A percentile compares a stretch with the other conserved stretches of the same genome.
Evolutionary conservation across 1,140 invertebrate genomes (phyloP).

Genomic region (Drosophila bocqueti): DNA sequence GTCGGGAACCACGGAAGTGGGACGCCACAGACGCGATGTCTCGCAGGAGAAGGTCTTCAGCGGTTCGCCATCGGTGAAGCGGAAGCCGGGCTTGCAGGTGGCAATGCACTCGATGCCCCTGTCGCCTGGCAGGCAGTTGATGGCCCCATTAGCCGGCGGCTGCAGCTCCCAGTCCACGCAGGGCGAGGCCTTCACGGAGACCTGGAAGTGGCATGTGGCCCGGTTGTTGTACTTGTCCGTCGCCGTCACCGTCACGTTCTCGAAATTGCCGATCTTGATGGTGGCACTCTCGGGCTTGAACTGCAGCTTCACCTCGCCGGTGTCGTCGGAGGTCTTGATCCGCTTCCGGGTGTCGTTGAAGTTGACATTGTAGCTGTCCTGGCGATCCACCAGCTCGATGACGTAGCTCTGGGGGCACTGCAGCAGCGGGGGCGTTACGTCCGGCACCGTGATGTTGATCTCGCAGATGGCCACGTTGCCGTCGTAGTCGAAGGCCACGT

Average conservation of each 20-base stretch:
- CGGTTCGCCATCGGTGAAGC: conserved; percentile 96
- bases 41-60: conserved; percentile 95
- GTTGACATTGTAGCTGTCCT: conserved; percentile 95
- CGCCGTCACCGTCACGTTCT: conserved; percentile 97
- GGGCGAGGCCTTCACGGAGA: conserved; percentile 95
- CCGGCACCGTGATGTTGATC: conserved; percentile 97
- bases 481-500: conserved; percentile 98
- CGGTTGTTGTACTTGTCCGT: conserved; percentile 95
- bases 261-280: conserved; percentile 95
- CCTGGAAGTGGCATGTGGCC: conserved; percentile 97
- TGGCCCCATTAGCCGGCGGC: conserved; percentile 93
- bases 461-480: conserved; percentile 98
- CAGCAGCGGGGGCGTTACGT: conserved; percentile 96
- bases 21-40: conserved; percentile 91
- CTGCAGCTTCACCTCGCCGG: conserved; percentile 93
- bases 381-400: conserved; percentile 95
- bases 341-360: conserved; percentile 95
- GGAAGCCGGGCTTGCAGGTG: conserved; percentile 95
- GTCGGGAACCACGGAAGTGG: conserved; percentile 94
- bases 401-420: conserved; percentile 98
- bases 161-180: conserved; percentile 97
- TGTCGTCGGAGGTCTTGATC: conserved; percentile 95
- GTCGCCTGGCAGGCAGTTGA: conserved; percentile 94
- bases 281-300: conserved; percentile 94
- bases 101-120: conserved; percentile 94